Conservation (phyloP, 2,888 invertebrate genomes). For the Drosophila cognata region DNA sequence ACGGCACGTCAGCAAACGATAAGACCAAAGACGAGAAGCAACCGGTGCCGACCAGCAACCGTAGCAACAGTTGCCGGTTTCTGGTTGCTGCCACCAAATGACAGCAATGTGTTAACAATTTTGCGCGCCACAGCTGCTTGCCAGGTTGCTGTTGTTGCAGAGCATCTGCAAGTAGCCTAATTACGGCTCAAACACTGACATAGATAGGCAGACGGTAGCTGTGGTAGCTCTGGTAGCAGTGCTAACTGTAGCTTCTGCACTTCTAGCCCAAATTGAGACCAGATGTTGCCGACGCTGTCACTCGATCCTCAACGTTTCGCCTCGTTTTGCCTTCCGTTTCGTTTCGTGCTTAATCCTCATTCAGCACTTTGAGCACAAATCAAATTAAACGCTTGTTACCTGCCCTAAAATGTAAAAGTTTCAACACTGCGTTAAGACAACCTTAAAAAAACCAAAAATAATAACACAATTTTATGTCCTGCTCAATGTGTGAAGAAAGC, state of each 20-base stretch:
- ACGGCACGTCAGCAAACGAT: conserved; percentile 72
- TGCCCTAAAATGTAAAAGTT: conserved; percentile 57
- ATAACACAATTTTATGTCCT: conserved; percentile 40
- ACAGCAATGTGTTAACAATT: conserved; percentile 81
- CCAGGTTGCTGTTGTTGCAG: conserved; percentile 19
- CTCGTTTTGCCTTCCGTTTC: conserved; percentile 2
- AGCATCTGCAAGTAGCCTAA: conserved; percentile 72
- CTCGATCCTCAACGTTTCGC: conserved; percentile 1
- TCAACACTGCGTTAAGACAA: conserved; percentile 62
- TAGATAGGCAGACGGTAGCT: conserved; percentile 60
- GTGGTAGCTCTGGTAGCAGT: conserved; percentile 14
- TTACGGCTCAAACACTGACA: conserved; percentile 75
- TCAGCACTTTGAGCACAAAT: conserved; percentile 64
- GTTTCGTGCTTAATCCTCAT: conserved; percentile 68
- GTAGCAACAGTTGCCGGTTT: conserved; percentile 32
- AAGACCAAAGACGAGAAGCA: conserved; percentile 44
- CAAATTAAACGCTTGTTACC: conserved; percentile 72
- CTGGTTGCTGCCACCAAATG: conserved; percentile 45
- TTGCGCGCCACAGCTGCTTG: conserved; percentile 72
- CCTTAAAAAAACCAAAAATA: conserved; percentile 1
- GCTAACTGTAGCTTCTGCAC: conserved; percentile 50
- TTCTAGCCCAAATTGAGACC: conserved; percentile 43
- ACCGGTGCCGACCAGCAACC: conserved; percentile 17
- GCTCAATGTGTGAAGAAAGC: conserved; percentile 22
- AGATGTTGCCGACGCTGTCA: conserved; percentile 31